phyloP scores from a whole-genome alignment of 2,113 vertebrate genomes.

The Paedocypris sp. region DNA sequence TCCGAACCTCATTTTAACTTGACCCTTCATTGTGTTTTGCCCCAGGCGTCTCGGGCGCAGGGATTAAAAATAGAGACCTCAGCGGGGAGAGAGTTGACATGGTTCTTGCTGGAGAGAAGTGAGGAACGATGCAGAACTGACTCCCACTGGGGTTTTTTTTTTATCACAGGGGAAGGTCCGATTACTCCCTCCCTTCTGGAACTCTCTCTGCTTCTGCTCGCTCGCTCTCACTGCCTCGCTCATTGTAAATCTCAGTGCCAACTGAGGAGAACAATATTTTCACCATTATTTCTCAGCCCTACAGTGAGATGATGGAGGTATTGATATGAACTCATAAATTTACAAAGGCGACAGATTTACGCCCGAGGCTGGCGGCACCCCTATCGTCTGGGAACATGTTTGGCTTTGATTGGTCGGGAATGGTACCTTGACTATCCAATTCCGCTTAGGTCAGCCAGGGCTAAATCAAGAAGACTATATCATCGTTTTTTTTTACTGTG shows the following conservation, averaged over 20 bases:
- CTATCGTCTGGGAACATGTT: constrained; percentile 10
- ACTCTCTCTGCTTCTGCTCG: neutral
- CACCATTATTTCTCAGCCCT: constrained; percentile 29
- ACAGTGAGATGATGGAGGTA: constrained; percentile 25
- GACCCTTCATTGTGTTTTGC: constrained; percentile 23
- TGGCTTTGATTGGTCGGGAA: constrained; percentile 24
- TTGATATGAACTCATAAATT: constrained; percentile 27
- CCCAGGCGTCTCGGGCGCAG: neutral
- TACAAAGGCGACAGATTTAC: constrained; percentile 18
- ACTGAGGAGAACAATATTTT: constrained; percentile 35
- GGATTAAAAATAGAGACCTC: constrained; percentile 33
- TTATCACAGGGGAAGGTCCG: constrained; percentile 14
- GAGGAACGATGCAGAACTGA: constrained; percentile 1
- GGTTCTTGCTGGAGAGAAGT: constrained; percentile 18
- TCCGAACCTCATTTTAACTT: constrained; percentile 19
- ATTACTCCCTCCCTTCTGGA: neutral
- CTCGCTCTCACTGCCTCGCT: neutral
- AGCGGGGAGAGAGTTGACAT: constrained; percentile 9
- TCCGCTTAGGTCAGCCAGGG: constrained; percentile 13
- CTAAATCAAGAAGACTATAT: constrained; percentile 24
- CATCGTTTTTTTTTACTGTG: neutral
- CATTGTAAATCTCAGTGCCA: constrained; percentile 26
- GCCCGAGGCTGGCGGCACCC: constrained; percentile 14
- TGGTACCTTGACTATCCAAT: constrained; percentile 20
- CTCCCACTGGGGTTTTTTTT: constrained; percentile 16